Conservation (phyloP, 2,888 invertebrate species). For the Nowickia ferox region DNA sequence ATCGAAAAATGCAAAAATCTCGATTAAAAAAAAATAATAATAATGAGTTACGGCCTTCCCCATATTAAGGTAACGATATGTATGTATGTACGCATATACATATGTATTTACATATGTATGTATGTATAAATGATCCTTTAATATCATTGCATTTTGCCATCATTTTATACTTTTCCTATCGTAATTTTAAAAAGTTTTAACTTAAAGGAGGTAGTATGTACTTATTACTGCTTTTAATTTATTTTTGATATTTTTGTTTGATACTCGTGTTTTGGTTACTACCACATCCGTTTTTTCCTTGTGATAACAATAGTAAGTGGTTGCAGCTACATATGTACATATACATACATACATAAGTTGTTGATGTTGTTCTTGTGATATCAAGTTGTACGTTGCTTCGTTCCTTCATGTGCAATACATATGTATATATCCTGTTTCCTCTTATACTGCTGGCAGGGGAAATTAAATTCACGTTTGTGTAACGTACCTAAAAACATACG, state of each 20-base stretch:
- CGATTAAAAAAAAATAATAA: too few species aligned
- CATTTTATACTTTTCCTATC: background rate
- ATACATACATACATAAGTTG: background rate
- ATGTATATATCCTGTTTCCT: slow-evolving; percentile 65
- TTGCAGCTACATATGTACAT: background rate
- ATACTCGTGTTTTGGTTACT: slow-evolving; percentile 52
- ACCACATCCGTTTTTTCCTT: slow-evolving; percentile 65
- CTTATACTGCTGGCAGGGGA: slow-evolving; percentile 51
- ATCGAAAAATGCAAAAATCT: too few species aligned
- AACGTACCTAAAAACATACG: background rate
- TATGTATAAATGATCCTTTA: slow-evolving; percentile 50
- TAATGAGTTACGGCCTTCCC: too few species aligned
- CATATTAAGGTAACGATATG: too few species aligned
- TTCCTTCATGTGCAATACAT: background rate
- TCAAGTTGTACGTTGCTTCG: slow-evolving; percentile 9
- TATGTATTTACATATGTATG: background rate
- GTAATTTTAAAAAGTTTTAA: slow-evolving; percentile 38
- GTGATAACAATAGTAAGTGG: slow-evolving; percentile 20
- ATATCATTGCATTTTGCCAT: slow-evolving; percentile 36
- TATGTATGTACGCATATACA: background rate
- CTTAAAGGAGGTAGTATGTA: slow-evolving; percentile 38
- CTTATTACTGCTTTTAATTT: background rate
- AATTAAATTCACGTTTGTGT: slow-evolving; percentile 51
- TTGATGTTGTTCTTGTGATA: slow-evolving; percentile 28
- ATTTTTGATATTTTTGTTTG: slow-evolving; percentile 34